Percentiles rank a stretch among this genome's conserved stretches.
Evolutionary conservation across 2,797 vertebrate genomes (phyloP).

Genomic region (Synanceia verrucosa): DNA sequence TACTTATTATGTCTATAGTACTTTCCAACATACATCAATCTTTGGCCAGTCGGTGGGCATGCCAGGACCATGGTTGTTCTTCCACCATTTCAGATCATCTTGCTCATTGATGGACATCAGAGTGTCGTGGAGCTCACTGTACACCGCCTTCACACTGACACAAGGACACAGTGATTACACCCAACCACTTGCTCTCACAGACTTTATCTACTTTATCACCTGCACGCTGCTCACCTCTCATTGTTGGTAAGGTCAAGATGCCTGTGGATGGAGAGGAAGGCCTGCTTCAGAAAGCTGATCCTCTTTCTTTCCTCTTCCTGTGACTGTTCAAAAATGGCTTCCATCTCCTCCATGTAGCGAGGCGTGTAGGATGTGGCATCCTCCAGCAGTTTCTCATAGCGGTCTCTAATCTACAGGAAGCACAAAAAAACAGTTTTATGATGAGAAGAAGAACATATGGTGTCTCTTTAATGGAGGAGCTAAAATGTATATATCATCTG

Average conservation of each 20-base stretch:
- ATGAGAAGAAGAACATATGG: conserved; percentile 20
- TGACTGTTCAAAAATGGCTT: conserved; percentile 87
- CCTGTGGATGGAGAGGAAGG: conserved; percentile 86
- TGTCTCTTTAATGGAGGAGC: conserved; percentile 26
- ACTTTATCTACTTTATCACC: neutral
- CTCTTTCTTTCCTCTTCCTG: conserved; percentile 88
- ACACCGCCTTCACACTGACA: conserved; percentile 85
- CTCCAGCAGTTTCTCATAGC: conserved; percentile 85
- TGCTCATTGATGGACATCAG: conserved; percentile 84
- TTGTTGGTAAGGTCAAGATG: conserved; percentile 88
- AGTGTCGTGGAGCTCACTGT: conserved; percentile 85
- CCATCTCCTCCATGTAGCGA: conserved; percentile 92
- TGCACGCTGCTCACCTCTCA: conserved; percentile 72
- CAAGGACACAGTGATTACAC: neutral
- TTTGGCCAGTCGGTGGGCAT: conserved; percentile 88
- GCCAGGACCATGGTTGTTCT: conserved; percentile 84
- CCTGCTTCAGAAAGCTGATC: conserved; percentile 86
- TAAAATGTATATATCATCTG: conserved; percentile 47
- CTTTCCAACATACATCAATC: conserved; percentile 76
- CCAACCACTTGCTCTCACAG: neutral
- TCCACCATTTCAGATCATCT: conserved; percentile 89
- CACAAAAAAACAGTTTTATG: conserved; percentile 14
- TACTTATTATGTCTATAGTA: neutral
- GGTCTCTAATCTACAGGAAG: conserved; percentile 71
- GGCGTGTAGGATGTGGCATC: conserved; percentile 86